These are phyloP conservation scores for Peromyscus polionotus DNA, from an alignment of 2,113 vertebrate species.

Conservation along the genomic window DNA sequence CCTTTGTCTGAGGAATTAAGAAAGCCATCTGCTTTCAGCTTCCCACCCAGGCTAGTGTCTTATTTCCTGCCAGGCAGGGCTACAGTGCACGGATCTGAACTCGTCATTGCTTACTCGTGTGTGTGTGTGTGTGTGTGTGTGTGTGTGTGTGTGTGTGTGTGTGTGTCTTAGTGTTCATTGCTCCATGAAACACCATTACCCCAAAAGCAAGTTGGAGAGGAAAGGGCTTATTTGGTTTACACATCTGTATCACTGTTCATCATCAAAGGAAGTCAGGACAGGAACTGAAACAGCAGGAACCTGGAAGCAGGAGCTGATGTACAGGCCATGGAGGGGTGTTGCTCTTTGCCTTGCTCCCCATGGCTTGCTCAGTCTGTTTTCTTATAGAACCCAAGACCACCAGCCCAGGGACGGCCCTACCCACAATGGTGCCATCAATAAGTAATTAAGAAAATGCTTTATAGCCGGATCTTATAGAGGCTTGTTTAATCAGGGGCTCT, in stretches of 20 bases:
- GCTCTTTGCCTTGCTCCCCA: too few species aligned
- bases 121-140: slow-evolving; percentile 40
- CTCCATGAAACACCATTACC: neutral
- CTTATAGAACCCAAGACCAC: too few species aligned
- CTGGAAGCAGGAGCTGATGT: too few species aligned
- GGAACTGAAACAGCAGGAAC: too few species aligned
- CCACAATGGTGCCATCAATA: too few species aligned
- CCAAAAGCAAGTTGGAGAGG: neutral
- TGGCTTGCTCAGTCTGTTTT: too few species aligned
- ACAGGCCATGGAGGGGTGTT: too few species aligned
- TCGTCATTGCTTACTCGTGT: slow-evolving; percentile 36
- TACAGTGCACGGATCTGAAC: neutral
- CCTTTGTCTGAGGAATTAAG: slow-evolving; percentile 50
- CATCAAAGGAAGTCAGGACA: too few species aligned
- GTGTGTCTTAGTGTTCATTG: neutral
- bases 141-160: slow-evolving; percentile 24
- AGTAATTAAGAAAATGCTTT: too few species aligned
- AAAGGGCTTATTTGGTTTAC: neutral
- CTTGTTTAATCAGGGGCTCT: too few species aligned
- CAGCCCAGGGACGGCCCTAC: too few species aligned
- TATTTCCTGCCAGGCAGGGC: neutral
- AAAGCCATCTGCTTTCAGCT: slow-evolving; percentile 58
- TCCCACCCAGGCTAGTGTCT: neutral
- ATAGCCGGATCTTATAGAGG: too few species aligned
- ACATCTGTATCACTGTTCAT: neutral